These are phyloP conservation scores for Rhyacophila brunnea DNA, from an alignment of 1,140 invertebrate species.

Conservation along the genomic window DNA sequence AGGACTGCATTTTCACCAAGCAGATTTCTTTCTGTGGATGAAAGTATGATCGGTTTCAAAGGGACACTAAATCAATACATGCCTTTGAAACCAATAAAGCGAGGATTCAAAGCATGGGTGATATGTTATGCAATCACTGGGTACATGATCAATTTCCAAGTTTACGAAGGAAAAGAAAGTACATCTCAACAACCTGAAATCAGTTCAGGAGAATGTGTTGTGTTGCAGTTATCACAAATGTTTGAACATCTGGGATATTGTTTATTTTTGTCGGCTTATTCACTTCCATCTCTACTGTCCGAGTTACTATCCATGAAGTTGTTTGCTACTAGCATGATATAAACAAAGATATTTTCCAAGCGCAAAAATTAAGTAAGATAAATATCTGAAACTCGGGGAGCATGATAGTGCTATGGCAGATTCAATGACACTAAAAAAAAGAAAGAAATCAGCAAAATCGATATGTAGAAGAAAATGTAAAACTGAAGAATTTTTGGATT, in stretches of 20 bases:
- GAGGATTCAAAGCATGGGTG: no score
- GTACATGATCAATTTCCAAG: slow-evolving; percentile 1
- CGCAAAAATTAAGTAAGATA: slow-evolving; percentile 5
- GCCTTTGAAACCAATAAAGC: slow-evolving; percentile 3
- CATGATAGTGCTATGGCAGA: slow-evolving; percentile 3
- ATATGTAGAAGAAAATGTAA: not conserved
- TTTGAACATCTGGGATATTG: no score
- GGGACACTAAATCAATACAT: slow-evolving; percentile 4
- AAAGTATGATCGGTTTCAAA: slow-evolving; percentile 5
- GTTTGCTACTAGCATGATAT: not conserved
- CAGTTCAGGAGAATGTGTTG: slow-evolving; percentile 1
- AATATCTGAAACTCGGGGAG: not conserved
- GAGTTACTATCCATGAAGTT: slow-evolving; percentile 2
- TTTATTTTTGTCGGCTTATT: no score
- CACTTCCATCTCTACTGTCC: slow-evolving; percentile 1
- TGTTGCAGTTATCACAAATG: no score
- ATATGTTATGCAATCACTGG: slow-evolving; percentile 1
- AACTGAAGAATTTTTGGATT: no score
- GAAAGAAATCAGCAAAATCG: not conserved
- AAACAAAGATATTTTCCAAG: no score
- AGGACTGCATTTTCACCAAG: not conserved
- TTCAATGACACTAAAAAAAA: not conserved
- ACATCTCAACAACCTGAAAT: slow-evolving; percentile 1
- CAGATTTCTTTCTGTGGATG: slow-evolving; percentile 6
- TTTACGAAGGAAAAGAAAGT: slow-evolving; percentile 3